Conservation (phyloP, 2,113 vertebrate genomes). For the Callocephalon fimbriatum region DNA sequence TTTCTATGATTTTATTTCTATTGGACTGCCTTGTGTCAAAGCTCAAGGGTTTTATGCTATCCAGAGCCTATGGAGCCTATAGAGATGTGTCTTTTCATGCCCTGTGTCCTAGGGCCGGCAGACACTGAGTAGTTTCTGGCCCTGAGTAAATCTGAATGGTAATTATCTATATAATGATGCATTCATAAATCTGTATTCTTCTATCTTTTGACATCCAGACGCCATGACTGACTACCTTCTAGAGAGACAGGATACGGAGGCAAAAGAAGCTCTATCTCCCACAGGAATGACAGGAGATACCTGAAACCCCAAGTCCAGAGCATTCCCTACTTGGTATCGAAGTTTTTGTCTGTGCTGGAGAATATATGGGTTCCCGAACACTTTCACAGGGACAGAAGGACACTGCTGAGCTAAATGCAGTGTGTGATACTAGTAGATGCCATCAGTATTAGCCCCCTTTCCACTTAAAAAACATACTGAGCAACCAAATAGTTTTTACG, state of each 20-base stretch:
- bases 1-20: not conserved
- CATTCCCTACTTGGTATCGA: not conserved
- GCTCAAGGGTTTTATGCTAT: not conserved
- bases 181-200: not conserved
- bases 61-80: not conserved
- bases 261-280: not conserved
- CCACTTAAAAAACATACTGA: not conserved
- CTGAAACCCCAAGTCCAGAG: not conserved
- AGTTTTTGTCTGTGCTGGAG: not conserved
- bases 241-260: not conserved
- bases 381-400: conserved; percentile 10
- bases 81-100: not conserved
- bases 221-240: not conserved
- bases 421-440: not conserved
- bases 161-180: not conserved
- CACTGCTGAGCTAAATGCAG: conserved; percentile 5
- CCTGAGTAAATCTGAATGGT: not conserved
- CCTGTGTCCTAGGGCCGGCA: not conserved
- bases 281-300: not conserved
- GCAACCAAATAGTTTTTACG: not conserved
- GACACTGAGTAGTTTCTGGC: not conserved
- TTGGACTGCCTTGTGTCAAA: not conserved
- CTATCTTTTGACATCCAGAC: not conserved
- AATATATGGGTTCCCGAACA: not conserved
- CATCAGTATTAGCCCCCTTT: not conserved